Evolutionary conservation across 2,888 invertebrate species (phyloP).

Genomic region (Pyrocoelia pectoralis): DNA sequence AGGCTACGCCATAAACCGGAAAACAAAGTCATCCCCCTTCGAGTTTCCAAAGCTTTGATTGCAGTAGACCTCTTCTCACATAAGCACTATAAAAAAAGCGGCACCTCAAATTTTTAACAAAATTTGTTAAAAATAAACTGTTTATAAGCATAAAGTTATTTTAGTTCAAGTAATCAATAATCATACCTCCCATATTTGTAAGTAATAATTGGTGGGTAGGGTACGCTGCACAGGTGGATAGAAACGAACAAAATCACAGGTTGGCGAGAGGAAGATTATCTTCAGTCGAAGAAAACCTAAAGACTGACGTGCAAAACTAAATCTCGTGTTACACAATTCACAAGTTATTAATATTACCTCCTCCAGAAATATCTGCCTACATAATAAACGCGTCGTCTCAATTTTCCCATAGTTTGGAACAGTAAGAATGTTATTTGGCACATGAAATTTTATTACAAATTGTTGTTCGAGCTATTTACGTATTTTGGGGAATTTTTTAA

Average conservation of each 20-base stretch:
- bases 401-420: background rate
- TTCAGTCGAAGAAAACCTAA: slow-evolving; percentile 21
- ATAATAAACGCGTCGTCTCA: background rate
- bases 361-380: background rate
- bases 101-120: background rate
- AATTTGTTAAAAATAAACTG: too few species aligned
- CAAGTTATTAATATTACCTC: slow-evolving; percentile 17
- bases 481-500: background rate
- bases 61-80: background rate
- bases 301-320: slow-evolving; percentile 22
- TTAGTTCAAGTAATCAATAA: background rate
- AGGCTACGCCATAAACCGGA: slow-evolving; percentile 22
- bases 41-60: background rate
- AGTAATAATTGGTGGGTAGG: too few species aligned
- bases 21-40: slow-evolving; percentile 20
- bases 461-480: background rate
- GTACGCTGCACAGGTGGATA: background rate
- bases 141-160: background rate
- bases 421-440: background rate
- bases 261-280: slow-evolving; percentile 15
- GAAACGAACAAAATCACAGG: background rate
- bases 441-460: background rate
- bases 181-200: slow-evolving; percentile 4
- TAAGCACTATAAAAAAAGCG: background rate
- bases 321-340: slow-evolving; percentile 20